These are phyloP conservation scores for Margaritifera margaritifera DNA, from an alignment of 2,888 invertebrate genomes.

Conservation along the genomic window DNA sequence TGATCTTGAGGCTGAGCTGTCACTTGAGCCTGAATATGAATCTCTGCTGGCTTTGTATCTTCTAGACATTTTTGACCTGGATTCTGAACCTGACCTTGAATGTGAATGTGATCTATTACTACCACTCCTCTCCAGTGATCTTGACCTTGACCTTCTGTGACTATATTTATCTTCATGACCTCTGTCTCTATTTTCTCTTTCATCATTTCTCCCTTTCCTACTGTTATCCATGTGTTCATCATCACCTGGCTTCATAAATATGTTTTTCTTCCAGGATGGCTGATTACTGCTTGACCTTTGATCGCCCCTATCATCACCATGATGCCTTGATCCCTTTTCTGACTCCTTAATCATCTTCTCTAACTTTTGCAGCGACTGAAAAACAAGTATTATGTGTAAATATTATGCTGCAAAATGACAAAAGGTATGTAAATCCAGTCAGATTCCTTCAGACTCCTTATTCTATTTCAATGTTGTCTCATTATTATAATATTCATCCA, in stretches of 20 bases:
- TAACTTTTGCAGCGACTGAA: conserved; percentile 76
- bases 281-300: background rate
- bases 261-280: conserved; percentile 14
- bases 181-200: no score
- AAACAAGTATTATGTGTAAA: conserved; percentile 20
- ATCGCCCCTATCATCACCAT: conserved; percentile 11
- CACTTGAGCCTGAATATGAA: conserved; percentile 4
- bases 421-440: no score
- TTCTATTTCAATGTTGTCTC: no score
- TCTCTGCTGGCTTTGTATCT: conserved; percentile 14
- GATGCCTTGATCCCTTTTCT: conserved; percentile 60
- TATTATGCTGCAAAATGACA: no score
- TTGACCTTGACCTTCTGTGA: conserved; percentile 4
- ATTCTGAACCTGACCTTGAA: conserved; percentile 5
- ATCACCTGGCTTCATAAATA: conserved; percentile 43
- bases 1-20: background rate
- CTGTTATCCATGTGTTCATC: conserved; percentile 12
- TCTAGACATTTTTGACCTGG: conserved; percentile 26
- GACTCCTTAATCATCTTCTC: conserved; percentile 75
- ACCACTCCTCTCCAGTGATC: conserved; percentile 14
- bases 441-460: no score
- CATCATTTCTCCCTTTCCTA: background rate
- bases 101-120: conserved; percentile 14
- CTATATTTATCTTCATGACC: background rate
- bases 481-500: no score